Base-by-base conservation (phyloP, 1,140 invertebrate genomes). In the Kradibia gibbosae region DNA sequence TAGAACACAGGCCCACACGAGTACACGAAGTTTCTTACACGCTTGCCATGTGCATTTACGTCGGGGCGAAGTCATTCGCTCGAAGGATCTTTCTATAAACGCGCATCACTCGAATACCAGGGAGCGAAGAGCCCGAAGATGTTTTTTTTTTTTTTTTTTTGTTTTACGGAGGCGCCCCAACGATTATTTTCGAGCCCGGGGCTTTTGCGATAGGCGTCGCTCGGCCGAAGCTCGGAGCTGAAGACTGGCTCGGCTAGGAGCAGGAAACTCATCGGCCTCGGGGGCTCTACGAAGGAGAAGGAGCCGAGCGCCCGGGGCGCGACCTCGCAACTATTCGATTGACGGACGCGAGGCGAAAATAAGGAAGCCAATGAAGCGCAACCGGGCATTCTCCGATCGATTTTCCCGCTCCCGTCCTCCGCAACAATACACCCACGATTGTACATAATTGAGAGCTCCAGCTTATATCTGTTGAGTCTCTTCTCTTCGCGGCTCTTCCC, bases 351-450 rank as follows among this genome's bases (percentile, higher is more conserved):
- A n/a, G n/a, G n/a, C n/a, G n/a, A n/a, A n/a, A n/a, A n/a, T n/a
- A n/a, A n/a, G n/a, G n/a, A n/a, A n/a, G n/a, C n/a, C n/a, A n/a
- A n/a, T n/a, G n/a, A 39, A 45, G 50, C 1, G 70, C 72, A 78
- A 73, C 50, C 84, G 86, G 84, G 84, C 86, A 86, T 87, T 87
- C 78, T 85, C 48, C 74, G 50, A 72, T 60, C 34, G 42, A 78
- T 55, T 73, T 82, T 73, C 65, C 36, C 42, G 25, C 75, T 83
- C 75, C 71, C 48, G 82, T 83, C 78, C 73, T 83, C 53, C 42
- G 48, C 31, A 31, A 82, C 78, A 39, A 60, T 45, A 83, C 28
- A 72, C 42, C 73, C 22, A 74, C 45, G 60, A 73, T 60, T 67
- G 31, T 62, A 77, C 31, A 62, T 15, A 78, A 76, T 10, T 73